Percentiles rank a stretch among this genome's conserved stretches.
These are phyloP conservation scores for Plutomurus gul DNA, from an alignment of 1,140 invertebrate genomes.

Conservation along the genomic window DNA sequence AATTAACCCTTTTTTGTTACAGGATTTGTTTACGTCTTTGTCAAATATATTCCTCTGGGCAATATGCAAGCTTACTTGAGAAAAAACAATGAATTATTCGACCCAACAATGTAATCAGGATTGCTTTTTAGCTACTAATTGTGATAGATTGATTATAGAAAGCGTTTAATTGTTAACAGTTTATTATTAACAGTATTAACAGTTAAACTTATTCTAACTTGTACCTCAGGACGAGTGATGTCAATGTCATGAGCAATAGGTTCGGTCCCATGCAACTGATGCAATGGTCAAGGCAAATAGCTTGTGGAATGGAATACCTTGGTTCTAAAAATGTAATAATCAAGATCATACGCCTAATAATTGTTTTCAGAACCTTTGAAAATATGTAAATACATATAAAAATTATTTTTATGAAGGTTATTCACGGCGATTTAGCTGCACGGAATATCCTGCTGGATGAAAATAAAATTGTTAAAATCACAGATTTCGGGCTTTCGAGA, in stretches of 20 bases:
- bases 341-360: neutral
- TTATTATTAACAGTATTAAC: no score
- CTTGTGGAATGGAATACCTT: neutral
- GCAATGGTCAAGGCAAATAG: neutral
- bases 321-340: neutral
- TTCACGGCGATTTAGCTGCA: neutral
- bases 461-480: neutral
- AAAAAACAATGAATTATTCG: neutral
- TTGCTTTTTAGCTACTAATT: neutral
- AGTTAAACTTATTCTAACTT: no score
- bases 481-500: neutral
- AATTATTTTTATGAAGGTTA: neutral
- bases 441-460: neutral
- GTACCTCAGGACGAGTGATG: neutral
- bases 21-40: constrained; percentile 18
- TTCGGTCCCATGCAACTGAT: neutral
- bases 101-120: neutral
- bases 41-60: neutral
- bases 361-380: neutral
- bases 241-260: neutral
- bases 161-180: no score
- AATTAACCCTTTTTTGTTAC: no score
- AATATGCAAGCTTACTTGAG: constrained; percentile 19
- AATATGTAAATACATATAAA: neutral
- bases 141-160: no score